Base-by-base conservation (phyloP, 2,888 invertebrate genomes). In the Xestia ashworthii region DNA sequence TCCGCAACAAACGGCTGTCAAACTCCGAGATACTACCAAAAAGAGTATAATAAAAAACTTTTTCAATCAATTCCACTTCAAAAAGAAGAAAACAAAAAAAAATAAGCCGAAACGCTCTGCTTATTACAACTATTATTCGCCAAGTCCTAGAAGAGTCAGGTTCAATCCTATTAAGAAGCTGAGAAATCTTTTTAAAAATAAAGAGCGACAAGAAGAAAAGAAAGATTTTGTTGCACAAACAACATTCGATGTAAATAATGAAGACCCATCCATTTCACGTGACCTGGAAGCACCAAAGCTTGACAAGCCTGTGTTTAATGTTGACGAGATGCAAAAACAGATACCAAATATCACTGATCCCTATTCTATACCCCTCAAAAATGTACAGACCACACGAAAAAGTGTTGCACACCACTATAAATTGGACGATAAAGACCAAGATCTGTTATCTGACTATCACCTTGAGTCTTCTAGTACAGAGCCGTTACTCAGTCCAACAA, bases 91-190 rank as follows among this genome's bases (percentile, higher is more conserved):
- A 81, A 64, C 8, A 14, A 82, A 71, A 69, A 78, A 86, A 38
- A 1, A 12, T 70, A 87, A 85, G 65, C 78, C 16, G 12, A 87
- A 87, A 79, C 68, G 83, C 8, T 69, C 58, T 14, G 70, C 25
- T 14, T 58, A 64, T 11, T 41, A 79, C 46, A 38, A 44, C 0
- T 48, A 44, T 16, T 32, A 22, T 19, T 9, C 5, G 22, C 67
- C 66, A 48, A 50, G 19, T 4, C 69, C 80, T 9, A 89, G 93
- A 81, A 76, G 76, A 16, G 84, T 87, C n/a, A 91, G 94, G 22
- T 94, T 92, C 32, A 92, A 92, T 81, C 91, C 93, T 8, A 86
- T 95, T 5, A 89, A 93, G 53, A 92, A 89, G 14, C 64, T 95
- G 2, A 93, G 91, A 81, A 80, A 92, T 50, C 89, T 94, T 0